Percentiles rank a stretch among this genome's conserved stretches.
These are phyloP conservation scores for Atopsyche davidsoni DNA, from an alignment of 1,140 invertebrate species.

Conservation along the genomic window DNA sequence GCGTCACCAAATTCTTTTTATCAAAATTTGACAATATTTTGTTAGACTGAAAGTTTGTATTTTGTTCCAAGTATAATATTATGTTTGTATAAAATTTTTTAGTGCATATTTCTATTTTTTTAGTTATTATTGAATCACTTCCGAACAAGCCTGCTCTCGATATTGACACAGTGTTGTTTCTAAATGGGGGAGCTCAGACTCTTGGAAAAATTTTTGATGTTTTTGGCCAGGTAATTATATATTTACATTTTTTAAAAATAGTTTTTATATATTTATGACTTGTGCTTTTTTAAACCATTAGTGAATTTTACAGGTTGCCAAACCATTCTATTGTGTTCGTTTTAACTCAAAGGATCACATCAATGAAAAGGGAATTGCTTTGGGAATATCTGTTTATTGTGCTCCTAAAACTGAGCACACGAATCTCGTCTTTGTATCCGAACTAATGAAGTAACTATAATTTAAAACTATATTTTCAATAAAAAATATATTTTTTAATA, in stretches of 20 bases:
- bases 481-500: conserved; percentile 7
- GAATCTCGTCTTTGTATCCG: conserved; percentile 64
- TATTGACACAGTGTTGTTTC: conserved; percentile 77
- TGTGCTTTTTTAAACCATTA: background rate
- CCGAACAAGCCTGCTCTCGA: conserved; percentile 69
- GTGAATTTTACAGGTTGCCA: conserved; percentile 48
- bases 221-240: conserved; percentile 59
- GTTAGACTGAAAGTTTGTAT: background rate
- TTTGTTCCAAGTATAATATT: too few relatives aligned
- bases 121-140: conserved; percentile 66
- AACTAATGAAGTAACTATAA: conserved; percentile 59
- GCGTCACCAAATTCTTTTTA: too few relatives aligned
- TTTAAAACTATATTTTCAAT: conserved; percentile 6
- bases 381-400: conserved; percentile 69
- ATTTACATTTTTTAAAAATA: background rate
- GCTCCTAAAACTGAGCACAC: conserved; percentile 70
- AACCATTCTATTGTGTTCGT: conserved; percentile 75
- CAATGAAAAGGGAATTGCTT: conserved; percentile 53
- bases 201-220: conserved; percentile 85
- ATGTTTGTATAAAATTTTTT: too few relatives aligned
- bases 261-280: background rate
- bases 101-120: conserved; percentile 32
- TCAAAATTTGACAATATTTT: conserved; percentile 13
- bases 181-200: conserved; percentile 63
- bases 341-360: conserved; percentile 77